These are phyloP conservation scores for Hephaestus fuliginosus DNA, from an alignment of 2,797 vertebrate species.

Conservation along the genomic window DNA sequence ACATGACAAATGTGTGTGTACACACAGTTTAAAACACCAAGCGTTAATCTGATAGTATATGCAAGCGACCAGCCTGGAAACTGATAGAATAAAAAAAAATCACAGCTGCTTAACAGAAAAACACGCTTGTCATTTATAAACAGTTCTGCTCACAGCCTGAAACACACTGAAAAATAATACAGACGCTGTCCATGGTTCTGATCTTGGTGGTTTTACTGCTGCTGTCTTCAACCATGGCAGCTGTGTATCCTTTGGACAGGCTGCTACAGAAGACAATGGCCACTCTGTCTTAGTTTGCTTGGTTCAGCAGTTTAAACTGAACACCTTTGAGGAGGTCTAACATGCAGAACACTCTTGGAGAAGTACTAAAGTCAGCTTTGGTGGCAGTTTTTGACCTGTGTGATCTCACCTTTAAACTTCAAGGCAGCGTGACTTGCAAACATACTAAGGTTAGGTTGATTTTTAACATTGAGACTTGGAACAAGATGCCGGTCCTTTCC, in stretches of 20 bases:
- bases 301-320: background rate
- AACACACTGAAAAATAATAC: background rate
- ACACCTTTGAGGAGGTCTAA: no score
- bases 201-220: background rate
- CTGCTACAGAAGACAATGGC: background rate
- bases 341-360: background rate
- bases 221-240: background rate
- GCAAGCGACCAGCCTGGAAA: background rate
- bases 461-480: no score
- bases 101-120: background rate
- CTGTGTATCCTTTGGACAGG: background rate
- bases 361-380: background rate
- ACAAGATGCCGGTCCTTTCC: no score
- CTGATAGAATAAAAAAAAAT: background rate
- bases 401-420: no score
- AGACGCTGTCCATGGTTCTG: slow-evolving; percentile 21
- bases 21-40: background rate
- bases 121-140: background rate
- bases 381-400: background rate
- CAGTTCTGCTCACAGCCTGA: background rate
- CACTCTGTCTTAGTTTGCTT: background rate
- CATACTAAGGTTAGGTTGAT: no score
- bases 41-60: background rate
- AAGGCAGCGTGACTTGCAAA: no score
- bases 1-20: background rate